Conservation (phyloP, 2,888 invertebrate species). For the Diadegma fenestrale region DNA sequence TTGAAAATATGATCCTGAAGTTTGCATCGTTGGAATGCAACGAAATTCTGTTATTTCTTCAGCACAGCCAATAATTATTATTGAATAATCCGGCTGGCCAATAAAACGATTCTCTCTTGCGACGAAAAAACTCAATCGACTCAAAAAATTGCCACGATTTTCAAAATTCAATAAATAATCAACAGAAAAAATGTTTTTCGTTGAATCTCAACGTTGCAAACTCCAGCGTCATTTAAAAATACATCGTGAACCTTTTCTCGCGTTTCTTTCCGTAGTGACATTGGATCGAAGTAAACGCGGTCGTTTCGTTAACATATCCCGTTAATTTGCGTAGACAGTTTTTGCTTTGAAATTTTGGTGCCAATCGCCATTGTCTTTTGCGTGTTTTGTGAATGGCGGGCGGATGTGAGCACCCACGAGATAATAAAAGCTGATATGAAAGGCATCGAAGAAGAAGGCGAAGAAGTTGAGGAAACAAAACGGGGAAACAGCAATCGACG, state of each 20-base stretch:
- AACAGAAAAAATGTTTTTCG: no score
- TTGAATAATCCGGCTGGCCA: no score
- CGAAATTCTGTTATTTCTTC: no score
- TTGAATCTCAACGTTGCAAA: no score
- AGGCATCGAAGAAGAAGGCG: constrained; percentile 2
- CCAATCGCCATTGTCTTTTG: constrained; percentile 1
- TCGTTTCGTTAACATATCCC: constrained; percentile 44
- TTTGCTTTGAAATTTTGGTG: constrained; percentile 13
- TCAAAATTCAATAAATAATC: no score
- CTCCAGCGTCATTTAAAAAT: not conserved
- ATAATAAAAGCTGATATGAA: constrained; percentile 41
- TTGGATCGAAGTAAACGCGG: constrained; percentile 25
- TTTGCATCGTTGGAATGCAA: no score
- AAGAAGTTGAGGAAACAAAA: constrained; percentile 5
- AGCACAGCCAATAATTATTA: no score
- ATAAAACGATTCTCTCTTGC: no score
- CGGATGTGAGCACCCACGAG: constrained; percentile 59
- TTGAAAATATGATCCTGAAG: no score
- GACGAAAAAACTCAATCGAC: no score
- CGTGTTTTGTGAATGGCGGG: constrained; percentile 44
- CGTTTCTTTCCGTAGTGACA: constrained; percentile 3
- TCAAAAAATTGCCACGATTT: no score
- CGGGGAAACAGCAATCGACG: constrained; percentile 33
- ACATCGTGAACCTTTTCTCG: constrained; percentile 6
- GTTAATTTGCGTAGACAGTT: constrained; percentile 61